Base-by-base conservation (phyloP, 2,113 vertebrate species). In the Grus americana region DNA sequence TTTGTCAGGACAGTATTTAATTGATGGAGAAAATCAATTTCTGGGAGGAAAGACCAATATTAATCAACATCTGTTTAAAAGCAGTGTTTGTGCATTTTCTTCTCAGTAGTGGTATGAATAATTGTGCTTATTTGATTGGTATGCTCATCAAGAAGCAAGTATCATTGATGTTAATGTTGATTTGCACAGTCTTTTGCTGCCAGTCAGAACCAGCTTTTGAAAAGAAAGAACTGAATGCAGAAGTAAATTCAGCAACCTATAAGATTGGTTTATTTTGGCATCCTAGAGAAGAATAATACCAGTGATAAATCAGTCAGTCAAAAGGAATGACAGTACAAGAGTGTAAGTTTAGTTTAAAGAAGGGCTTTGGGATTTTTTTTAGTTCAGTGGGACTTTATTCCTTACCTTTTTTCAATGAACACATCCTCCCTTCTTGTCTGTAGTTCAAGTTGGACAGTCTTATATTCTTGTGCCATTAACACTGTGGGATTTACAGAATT, bases 21-120 rank as follows among this genome's bases (percentile, higher is more conserved):
- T 76, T 97, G 67, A 12, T 92, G 78, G n/a, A 92, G 55, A 89
- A 87, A 85, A 96, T 92, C 24, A 68, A 70, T 95, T 87, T 75
- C 57, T 91, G 58, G 1, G 44, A 93, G 94, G 86, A 89, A 79
- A 85, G 42, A 87, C 58, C 66, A 55, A 83, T 97, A 71, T 95
- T 92, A 89, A 86, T 95, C 78, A 94, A 50, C 42, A 15, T 90
- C 58, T 85, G 26, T 91, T 93, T 93, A 89, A 88, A 91, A 73
- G 22, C 44, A 79, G 6, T 68, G 54, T 81, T 59, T 87, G 46
- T 91, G 24, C 54, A 11, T 70, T 78, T 65, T 68, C 14, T 67
- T 76, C 66, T 75, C 57, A 54, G n/a, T 85, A 54, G 74, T 21
- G 18, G 62, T 90, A 62, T 61, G 70, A 84, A 71, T 90, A 88